Base-by-base conservation (phyloP, 37 sponge, comb jelly and placozoan species). In the Amphimedon queenslandica region DNA sequence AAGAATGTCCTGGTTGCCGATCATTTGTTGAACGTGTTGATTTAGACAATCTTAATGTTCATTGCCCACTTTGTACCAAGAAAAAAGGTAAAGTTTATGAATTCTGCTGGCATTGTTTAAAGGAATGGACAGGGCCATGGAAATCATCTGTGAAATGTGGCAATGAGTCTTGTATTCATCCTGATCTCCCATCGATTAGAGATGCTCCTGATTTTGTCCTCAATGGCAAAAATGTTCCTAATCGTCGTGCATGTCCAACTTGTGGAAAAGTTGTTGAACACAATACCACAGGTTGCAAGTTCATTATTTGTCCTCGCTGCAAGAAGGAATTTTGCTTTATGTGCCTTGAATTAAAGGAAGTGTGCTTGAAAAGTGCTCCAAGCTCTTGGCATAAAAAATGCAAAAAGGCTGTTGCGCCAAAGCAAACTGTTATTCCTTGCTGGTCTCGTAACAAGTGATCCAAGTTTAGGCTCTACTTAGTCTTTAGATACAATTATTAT, bases 1-100 rank as follows among this genome's bases (percentile, higher is more conserved):
- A 83, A 69, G 77, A 76, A 55, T 87, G 87, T 55, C 87, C 87
- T 36, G 82, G 77, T 24, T 87, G 87, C 35, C 77, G 77, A 18
- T 70, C 77, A 2, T 82, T 82, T 58, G 64, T 68, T 31, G 77
- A 75, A 79, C 63, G 87, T 5, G 43, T 13, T 0, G 82, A 87
- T 70, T 47, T 76, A 0, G 25, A 33, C 21, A 81, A 82, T 28
- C 77, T 75, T 16, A 64, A 77, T 42, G 82, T 82, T 39, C 28
- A 67, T 1, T 87, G 87, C 40, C 16, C 40, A 4, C 68, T 68
- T 30, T 87, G 87, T 56, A 81, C 87, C 8, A 75, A 85, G 43
- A 81, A 80, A 61, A 47, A 47, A 47, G 78, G 80, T 16, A 4
- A 27, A 1, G 36, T 5, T 38, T 81, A 53, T 58, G 82, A 87